Percentiles rank a stretch among this genome's conserved stretches.
Evolutionary conservation across 2,113 vertebrate genomes (phyloP).

Genomic region (Malurus alboscapulatus): DNA sequence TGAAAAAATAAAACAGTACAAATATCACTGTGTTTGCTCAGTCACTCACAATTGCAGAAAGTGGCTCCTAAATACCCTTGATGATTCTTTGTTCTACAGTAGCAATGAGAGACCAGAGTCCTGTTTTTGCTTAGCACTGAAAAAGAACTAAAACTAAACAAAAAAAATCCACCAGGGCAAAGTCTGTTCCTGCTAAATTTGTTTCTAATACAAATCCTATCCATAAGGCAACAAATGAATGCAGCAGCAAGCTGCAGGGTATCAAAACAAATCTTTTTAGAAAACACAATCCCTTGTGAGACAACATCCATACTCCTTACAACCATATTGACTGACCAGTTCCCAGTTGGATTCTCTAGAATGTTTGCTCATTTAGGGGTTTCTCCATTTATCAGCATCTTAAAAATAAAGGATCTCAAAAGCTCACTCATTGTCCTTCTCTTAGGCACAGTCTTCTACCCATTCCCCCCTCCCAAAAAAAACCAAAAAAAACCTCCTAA

Average conservation of each 20-base stretch:
- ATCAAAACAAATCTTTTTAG: background rate
- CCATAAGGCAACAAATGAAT: background rate
- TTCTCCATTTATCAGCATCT: background rate
- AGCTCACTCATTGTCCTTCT: background rate
- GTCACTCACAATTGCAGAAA: background rate
- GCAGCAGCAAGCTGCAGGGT: background rate
- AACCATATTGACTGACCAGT: background rate
- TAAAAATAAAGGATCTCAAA: background rate
- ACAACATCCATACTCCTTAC: background rate
- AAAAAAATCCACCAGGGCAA: background rate
- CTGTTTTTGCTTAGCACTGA: background rate
- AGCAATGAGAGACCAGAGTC: background rate
- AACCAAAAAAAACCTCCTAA: background rate
- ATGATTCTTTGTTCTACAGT: background rate
- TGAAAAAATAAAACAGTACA: background rate
- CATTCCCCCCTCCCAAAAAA: no score
- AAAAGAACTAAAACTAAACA: background rate
- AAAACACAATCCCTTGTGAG: background rate
- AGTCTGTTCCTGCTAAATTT: background rate
- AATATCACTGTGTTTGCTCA: constrained; percentile 26
- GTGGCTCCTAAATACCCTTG: background rate
- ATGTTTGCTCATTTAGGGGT: background rate
- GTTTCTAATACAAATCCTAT: background rate
- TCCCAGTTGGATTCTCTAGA: background rate
- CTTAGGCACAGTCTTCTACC: background rate